phyloP scores from a whole-genome alignment of 2,113 vertebrate species.

The Cynoglossus semilaevis region DNA sequence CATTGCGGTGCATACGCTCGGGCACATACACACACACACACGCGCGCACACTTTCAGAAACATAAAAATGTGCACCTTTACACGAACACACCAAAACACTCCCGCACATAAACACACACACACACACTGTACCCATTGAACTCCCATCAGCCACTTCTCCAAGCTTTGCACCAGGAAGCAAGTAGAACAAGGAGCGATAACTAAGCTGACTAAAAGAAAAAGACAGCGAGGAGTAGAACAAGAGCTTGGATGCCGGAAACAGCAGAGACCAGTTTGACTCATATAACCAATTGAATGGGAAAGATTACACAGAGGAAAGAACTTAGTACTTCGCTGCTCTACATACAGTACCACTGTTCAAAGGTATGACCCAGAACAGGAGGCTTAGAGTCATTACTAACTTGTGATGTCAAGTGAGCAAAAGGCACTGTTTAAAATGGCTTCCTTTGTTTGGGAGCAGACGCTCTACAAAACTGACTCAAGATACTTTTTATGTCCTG shows the following conservation, averaged over 20 bases:
- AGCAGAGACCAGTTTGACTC: conserved; percentile 34
- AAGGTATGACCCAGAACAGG: conserved; percentile 9
- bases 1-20: conserved; percentile 67
- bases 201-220: conserved; percentile 49
- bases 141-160: conserved; percentile 77
- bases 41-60: conserved; percentile 15
- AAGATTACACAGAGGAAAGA: conserved; percentile 35
- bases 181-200: conserved; percentile 48
- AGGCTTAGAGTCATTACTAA: conserved; percentile 2
- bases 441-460: neutral
- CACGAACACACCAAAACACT: conserved; percentile 15
- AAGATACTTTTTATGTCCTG: too few relatives aligned
- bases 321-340: conserved; percentile 3
- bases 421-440: conserved; percentile 4
- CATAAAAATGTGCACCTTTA: conserved; percentile 20
- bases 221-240: conserved; percentile 27
- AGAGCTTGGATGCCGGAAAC: conserved; percentile 36
- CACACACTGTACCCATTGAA: conserved; percentile 70
- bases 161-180: conserved; percentile 68
- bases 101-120: too few relatives aligned
- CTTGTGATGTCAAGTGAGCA: neutral
- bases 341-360: conserved; percentile 15
- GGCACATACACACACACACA: conserved; percentile 27
- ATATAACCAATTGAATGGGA: conserved; percentile 43
- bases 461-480: neutral